Evolutionary conservation across 2,797 vertebrate genomes (phyloP).

Genomic region (Loris lydekkerianus): DNA sequence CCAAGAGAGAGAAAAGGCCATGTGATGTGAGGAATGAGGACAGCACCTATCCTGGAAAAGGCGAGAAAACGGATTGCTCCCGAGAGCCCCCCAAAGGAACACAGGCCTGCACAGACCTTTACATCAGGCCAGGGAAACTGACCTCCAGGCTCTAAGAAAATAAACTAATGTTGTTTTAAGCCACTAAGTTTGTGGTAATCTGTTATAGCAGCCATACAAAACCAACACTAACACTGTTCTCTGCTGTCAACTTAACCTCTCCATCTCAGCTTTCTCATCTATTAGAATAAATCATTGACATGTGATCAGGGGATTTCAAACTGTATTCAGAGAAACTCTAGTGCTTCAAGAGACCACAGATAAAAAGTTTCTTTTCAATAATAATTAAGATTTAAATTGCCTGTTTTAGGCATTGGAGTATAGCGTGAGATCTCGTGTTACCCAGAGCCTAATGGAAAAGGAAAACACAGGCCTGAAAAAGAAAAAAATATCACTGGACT

Average conservation of each 20-base stretch:
- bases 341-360: background rate
- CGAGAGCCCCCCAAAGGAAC: background rate
- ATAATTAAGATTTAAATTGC: background rate
- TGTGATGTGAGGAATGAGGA: background rate
- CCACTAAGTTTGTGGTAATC: background rate
- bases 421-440: background rate
- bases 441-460: background rate
- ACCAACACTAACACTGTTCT: background rate
- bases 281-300: background rate
- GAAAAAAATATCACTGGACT: no score
- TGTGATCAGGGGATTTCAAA: background rate
- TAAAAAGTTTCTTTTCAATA: constrained; percentile 23
- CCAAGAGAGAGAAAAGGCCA: background rate
- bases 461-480: background rate
- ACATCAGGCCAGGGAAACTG: background rate
- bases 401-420: background rate
- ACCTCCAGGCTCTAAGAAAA: background rate
- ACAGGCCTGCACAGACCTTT: background rate
- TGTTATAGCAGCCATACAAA: background rate
- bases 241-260: background rate
- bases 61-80: background rate
- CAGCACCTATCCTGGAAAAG: background rate
- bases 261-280: background rate
- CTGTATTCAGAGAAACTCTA: background rate
- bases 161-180: background rate